phyloP scores from a whole-genome alignment of 1,140 invertebrate genomes.

The Papilio dardanus region DNA sequence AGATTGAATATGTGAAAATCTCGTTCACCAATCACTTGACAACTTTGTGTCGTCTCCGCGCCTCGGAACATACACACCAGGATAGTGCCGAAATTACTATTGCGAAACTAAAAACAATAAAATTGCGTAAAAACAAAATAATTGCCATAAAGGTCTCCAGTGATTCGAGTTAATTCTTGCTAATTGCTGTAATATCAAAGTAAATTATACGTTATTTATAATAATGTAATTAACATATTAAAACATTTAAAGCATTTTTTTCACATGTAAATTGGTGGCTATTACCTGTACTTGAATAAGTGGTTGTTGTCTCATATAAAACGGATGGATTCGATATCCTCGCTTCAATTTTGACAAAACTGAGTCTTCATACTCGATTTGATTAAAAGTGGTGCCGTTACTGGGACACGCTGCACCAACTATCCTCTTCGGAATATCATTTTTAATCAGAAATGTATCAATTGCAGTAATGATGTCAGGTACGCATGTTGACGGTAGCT shows the following conservation, averaged over 20 bases:
- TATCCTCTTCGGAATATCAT: constrained; percentile 66
- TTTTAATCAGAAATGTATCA: constrained; percentile 62
- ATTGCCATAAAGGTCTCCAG: not conserved
- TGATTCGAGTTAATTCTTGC: not conserved
- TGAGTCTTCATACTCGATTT: constrained; percentile 74
- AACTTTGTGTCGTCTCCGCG: constrained; percentile 61
- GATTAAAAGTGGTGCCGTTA: constrained; percentile 57
- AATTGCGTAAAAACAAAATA: not conserved
- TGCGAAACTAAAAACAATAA: constrained; percentile 27
- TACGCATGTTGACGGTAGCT: constrained; percentile 62
- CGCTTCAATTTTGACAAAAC: constrained; percentile 65
- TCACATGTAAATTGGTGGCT: not conserved
- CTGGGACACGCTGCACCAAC: constrained; percentile 69
- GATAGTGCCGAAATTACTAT: constrained; percentile 49
- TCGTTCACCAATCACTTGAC: constrained; percentile 61
- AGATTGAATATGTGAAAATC: constrained; percentile 63
- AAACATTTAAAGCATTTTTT: not conserved
- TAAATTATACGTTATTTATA: not conserved
- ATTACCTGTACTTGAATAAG: constrained; percentile 67
- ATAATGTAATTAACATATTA: not conserved
- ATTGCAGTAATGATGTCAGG: constrained; percentile 62
- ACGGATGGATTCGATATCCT: constrained; percentile 76
- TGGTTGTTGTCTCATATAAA: constrained; percentile 63
- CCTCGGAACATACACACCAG: constrained; percentile 70
- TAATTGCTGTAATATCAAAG: not conserved